Conservation (phyloP, 2,113 vertebrate species). For the Gadus macrocephalus region DNA sequence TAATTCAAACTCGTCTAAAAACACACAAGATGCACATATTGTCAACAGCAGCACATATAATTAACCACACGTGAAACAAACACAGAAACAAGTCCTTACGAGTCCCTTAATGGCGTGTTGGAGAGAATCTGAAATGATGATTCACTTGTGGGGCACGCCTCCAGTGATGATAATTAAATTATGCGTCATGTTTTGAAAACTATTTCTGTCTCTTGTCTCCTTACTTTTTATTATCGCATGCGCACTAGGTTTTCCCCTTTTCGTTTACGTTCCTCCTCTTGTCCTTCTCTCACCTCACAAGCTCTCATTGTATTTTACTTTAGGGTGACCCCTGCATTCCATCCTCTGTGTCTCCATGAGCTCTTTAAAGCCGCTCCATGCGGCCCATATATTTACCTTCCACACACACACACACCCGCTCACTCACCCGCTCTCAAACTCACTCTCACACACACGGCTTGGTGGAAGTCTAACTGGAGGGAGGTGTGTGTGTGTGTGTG, state of each 20-base stretch:
- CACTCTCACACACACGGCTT: slow-evolving; percentile 64
- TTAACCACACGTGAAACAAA: no score
- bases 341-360: slow-evolving; percentile 27
- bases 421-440: not conserved
- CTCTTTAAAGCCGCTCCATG: slow-evolving; percentile 42
- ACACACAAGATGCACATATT: no score
- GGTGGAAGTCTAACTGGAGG: slow-evolving; percentile 76
- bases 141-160: no score
- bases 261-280: not conserved
- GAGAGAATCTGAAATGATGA: no score
- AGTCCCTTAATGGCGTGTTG: no score
- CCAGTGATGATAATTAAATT: no score
- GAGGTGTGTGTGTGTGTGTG: no score
- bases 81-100: no score
- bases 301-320: slow-evolving; percentile 11
- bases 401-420: slow-evolving; percentile 11
- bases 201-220: not conserved
- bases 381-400: slow-evolving; percentile 44
- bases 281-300: slow-evolving; percentile 1
- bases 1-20: no score
- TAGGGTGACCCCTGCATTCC: slow-evolving; percentile 47
- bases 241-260: not conserved
- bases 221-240: not conserved
- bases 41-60: no score
- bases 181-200: no score